A percentile compares a stretch with the other conserved stretches of the same genome.
These are phyloP conservation scores for Chrysolina oricalcia DNA, from an alignment of 2,888 invertebrate species.

Conservation along the genomic window DNA sequence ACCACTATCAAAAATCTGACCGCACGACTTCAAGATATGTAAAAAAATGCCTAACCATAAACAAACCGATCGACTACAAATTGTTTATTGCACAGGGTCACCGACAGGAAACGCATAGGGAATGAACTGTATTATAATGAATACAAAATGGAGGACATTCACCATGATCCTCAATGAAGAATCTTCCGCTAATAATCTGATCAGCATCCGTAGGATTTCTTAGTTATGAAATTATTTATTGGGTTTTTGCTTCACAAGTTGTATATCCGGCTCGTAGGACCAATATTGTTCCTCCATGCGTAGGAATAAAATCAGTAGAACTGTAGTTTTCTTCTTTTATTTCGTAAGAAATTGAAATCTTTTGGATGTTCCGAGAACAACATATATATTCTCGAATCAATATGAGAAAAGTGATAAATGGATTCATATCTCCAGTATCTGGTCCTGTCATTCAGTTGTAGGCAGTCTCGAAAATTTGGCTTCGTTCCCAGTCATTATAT, in stretches of 20 bases:
- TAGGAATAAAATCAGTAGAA: too few species aligned
- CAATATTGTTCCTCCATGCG: too few species aligned
- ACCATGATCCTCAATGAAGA: background rate
- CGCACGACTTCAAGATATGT: conserved; percentile 15
- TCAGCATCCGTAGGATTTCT: too few species aligned
- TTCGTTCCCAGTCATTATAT: conserved; percentile 16
- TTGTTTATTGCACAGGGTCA: conserved; percentile 9
- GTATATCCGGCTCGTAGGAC: conserved; percentile 6
- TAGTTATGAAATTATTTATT: too few species aligned
- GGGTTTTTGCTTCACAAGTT: too few species aligned
- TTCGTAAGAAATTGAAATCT: background rate
- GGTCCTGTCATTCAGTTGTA: conserved; percentile 2
- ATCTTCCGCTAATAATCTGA: too few species aligned
- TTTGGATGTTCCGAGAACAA: background rate
- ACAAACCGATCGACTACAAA: conserved; percentile 9
- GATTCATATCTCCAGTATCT: background rate
- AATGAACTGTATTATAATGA: background rate
- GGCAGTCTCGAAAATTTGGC: conserved; percentile 13
- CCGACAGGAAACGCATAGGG: background rate
- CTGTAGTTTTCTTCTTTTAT: background rate
- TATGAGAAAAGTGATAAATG: background rate
- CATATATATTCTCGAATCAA: background rate
- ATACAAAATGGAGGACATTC: background rate
- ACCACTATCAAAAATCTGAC: conserved; percentile 4
- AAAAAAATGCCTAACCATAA: conserved; percentile 11